Conservation (phyloP, 2,113 vertebrate genomes). For the Cryptotis parvus region DNA sequence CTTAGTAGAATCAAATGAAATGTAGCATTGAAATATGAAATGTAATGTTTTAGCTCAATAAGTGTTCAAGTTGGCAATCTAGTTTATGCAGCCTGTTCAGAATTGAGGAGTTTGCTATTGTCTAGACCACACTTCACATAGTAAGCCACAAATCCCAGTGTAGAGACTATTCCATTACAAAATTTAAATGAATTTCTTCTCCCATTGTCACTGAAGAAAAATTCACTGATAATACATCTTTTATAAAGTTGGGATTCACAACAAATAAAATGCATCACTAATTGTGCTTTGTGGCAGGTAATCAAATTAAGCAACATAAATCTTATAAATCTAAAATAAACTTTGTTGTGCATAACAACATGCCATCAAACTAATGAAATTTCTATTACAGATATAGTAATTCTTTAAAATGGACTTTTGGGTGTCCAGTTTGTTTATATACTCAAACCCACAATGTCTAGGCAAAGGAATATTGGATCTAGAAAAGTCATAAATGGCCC, state of each 20-base stretch:
- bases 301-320: not conserved
- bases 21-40: slow-evolving; percentile 74
- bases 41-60: slow-evolving; percentile 72
- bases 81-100: slow-evolving; percentile 50
- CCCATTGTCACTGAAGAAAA: slow-evolving; percentile 63
- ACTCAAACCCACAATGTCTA: not conserved
- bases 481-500: not conserved
- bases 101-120: slow-evolving; percentile 76
- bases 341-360: not conserved
- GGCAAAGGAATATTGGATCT: not conserved
- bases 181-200: slow-evolving; percentile 67
- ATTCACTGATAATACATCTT: slow-evolving; percentile 41
- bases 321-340: slow-evolving; percentile 35
- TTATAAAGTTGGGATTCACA: slow-evolving; percentile 25
- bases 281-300: not conserved
- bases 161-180: slow-evolving; percentile 62
- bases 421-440: too few species aligned
- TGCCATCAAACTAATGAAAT: not conserved
- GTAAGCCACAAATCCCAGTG: slow-evolving; percentile 69
- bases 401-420: not conserved
- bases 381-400: not conserved
- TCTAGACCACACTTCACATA: slow-evolving; percentile 77
- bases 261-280: slow-evolving; percentile 31
- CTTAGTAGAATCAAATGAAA: slow-evolving; percentile 71
- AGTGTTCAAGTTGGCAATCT: slow-evolving; percentile 70